Evolutionary conservation across 2,888 invertebrate genomes (phyloP), one percentile per base, ranked within the genome.

Genomic region (Blera fallax): DNA sequence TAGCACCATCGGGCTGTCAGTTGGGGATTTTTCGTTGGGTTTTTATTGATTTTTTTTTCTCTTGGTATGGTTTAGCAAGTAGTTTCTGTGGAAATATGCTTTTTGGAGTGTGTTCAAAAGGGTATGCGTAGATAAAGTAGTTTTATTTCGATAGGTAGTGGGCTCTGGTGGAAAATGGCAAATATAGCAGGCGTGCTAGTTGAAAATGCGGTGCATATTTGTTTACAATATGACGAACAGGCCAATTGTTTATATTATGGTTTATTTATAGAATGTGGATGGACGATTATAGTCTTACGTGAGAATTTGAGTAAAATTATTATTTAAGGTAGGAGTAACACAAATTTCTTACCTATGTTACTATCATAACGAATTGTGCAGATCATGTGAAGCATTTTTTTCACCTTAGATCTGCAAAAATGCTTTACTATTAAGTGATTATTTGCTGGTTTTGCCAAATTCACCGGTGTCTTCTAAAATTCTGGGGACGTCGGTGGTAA

Each of bases 1-100:
- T 85, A 85, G 76, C 76, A 52, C 80, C 65, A 58, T 80, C 29
- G 81, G 72, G 81, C 81, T 85, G 85, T 85, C 85, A 85, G 77
- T 76, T 81, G 65, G 81, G 80, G 70, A 76, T 18, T 65, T 81
- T 81, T 85, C 85, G 85, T 85, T 72, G 56, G 65, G 85, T 85
- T 85, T 85, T 81, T 85, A 85, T 85, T 85, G 85, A 85, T 85
- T 85, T 77, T 73, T 76, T 76, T 58, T 73, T 24, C 16, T 4
- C 16, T 40, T 37, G 24, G 16, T 40, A 43, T 58, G 16, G 54
- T 76, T 69, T 67, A 27, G 29, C 52, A n/a, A 69, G 29, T 34
- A 37, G 50, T 58, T 60, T 64, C 45, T 48, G 3, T 45, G 52
- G 18, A 56, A 74, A 56, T 69, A 54, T 74, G 16, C 34, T 43